phyloP scores from a whole-genome alignment of 2,888 invertebrate genomes.

The Spilosoma lubricipeda region DNA sequence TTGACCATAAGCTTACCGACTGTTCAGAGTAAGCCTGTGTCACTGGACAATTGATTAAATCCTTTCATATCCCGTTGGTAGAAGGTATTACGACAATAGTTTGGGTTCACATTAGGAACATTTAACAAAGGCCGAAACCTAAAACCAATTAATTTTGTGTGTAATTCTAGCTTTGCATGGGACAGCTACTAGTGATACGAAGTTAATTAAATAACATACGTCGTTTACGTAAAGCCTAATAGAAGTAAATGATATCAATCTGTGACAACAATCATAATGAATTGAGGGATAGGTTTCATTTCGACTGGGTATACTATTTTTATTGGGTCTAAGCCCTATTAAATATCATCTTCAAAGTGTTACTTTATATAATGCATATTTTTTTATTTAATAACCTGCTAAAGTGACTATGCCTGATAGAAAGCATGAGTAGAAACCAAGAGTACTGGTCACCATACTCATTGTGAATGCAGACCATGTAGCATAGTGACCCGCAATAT shows the following conservation, averaged over 20 bases:
- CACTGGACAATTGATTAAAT: not conserved
- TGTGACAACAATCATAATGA: not conserved
- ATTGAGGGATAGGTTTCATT: not conserved
- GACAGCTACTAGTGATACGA: not conserved
- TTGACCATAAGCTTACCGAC: not conserved
- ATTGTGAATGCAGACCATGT: no score
- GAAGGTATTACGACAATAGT: not conserved
- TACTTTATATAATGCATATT: not conserved
- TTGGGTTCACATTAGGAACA: not conserved
- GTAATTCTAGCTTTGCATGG: not conserved
- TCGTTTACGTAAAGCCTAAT: not conserved
- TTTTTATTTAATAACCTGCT: no score
- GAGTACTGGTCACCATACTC: no score
- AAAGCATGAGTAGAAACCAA: no score
- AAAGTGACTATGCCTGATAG: no score
- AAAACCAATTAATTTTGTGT: constrained; percentile 2
- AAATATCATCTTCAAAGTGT: not conserved
- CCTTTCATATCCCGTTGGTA: not conserved
- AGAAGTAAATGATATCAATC: not conserved
- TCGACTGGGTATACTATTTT: not conserved
- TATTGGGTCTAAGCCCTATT: not conserved
- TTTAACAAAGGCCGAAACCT: not conserved
- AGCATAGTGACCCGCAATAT: no score
- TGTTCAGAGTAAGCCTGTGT: not conserved
- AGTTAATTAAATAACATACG: not conserved